phyloP scores from a whole-genome alignment of 1,140 invertebrate genomes.

The Popillia japonica region DNA sequence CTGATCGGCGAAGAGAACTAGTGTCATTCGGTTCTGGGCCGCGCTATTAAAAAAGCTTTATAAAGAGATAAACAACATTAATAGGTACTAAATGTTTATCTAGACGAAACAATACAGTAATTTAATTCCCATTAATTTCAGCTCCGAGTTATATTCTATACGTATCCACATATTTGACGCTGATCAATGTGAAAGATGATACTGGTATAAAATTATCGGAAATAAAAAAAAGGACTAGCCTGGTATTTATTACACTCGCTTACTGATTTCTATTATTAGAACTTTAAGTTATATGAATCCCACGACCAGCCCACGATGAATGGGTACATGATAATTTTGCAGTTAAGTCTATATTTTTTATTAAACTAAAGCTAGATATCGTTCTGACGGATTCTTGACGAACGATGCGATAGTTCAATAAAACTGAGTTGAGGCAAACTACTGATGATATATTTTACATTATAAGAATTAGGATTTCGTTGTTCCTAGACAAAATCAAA shows the following conservation, averaged over 20 bases:
- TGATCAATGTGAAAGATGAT: constrained; percentile 17
- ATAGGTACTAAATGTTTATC: constrained; percentile 39
- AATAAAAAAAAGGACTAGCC: background rate
- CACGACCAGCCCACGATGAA: too few relatives aligned
- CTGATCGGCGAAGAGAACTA: constrained; percentile 13
- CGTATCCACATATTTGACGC: constrained; percentile 3
- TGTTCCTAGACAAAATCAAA: too few relatives aligned
- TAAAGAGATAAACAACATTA: constrained; percentile 38
- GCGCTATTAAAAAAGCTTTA: constrained; percentile 23
- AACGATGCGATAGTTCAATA: too few relatives aligned
- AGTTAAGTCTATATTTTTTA: too few relatives aligned
- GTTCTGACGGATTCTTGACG: too few relatives aligned
- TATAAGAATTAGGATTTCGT: too few relatives aligned
- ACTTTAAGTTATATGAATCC: too few relatives aligned
- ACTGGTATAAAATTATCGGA: constrained; percentile 17
- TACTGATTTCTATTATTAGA: too few relatives aligned
- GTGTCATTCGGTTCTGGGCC: constrained; percentile 30
- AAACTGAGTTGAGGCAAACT: too few relatives aligned
- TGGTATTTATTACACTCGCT: background rate
- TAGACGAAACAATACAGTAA: constrained; percentile 38
- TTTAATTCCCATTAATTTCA: constrained; percentile 38
- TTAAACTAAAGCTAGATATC: too few relatives aligned
- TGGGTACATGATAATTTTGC: too few relatives aligned
- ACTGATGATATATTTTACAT: too few relatives aligned
- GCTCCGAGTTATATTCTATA: constrained; percentile 13